Conservation (phyloP, 2,113 vertebrate species). For the Alexandromys fortis region DNA sequence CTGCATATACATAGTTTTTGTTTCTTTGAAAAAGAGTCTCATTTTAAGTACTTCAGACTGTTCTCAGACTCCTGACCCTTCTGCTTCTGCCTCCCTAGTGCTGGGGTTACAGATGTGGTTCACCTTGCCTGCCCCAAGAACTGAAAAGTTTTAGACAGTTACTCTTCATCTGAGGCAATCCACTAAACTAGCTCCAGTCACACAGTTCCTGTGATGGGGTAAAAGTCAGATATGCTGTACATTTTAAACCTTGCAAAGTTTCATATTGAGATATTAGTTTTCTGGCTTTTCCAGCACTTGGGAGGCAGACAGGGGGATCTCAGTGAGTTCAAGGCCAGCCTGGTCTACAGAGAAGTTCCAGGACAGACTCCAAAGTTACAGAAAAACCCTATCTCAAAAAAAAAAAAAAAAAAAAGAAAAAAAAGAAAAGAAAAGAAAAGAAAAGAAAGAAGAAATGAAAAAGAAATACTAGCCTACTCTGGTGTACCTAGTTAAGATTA, state of each 20-base stretch:
- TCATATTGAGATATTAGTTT: background rate
- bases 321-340: too few species aligned
- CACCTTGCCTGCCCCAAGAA: background rate
- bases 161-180: background rate
- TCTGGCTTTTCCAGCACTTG: background rate
- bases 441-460: too few species aligned
- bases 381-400: too few species aligned
- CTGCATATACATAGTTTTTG: background rate
- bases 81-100: background rate
- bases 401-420: too few species aligned
- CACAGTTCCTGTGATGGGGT: background rate
- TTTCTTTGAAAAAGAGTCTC: background rate
- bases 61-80: background rate
- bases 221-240: background rate
- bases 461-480: background rate
- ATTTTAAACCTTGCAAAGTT: constrained; percentile 27
- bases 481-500: constrained; percentile 31
- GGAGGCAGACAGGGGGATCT: too few species aligned
- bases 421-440: too few species aligned
- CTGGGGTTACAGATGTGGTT: background rate
- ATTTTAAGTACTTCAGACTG: background rate
- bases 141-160: constrained; percentile 5
- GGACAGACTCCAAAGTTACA: too few species aligned
- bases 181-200: constrained; percentile 21
- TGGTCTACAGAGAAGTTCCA: too few species aligned